Base-by-base conservation (phyloP, 2,113 vertebrate species). In the Phasianus colchicus region DNA sequence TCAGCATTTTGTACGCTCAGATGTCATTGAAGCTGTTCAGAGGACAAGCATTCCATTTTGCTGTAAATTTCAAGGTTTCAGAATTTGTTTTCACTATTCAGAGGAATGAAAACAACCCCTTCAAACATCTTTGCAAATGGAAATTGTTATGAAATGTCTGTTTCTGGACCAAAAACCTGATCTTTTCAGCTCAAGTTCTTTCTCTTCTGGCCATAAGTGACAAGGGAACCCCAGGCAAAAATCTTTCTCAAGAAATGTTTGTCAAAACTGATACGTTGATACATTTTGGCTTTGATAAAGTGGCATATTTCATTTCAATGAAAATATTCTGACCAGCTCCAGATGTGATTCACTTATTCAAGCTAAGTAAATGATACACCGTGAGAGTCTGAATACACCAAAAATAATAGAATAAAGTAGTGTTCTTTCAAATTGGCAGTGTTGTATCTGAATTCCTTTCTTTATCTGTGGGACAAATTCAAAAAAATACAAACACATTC, bases 201-300 rank as follows among this genome's bases (percentile, higher is more conserved):
- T 86, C 72, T 96, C 61, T 65, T 89, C 57, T 86, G 79, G 79
- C 78, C 20, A 2, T 67, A 92, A 92, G 75, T 79, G 88, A 93
- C 83, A 90, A 95, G 86, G 77, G 66, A 88, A 95, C 90, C 80
- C 77, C 45, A 75, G 93, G 88, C 93, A 93, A 92, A 94, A 91
- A 65, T 30, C 80, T 79, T 95, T 96, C 88, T 90, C 93, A 92
- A 95, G 83, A 90, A 91, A 92, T 84, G 63, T 90, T 91, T 96
- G 88, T 96, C 88, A 92, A 92, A 94, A 88, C 70, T 88, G 90
- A 79, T 96, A 93, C 75, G 92, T 92, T 94, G 88, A 95, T 95
- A 95, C 91, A 81, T 90, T 88, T 84, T 95, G 87, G 76, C 90
- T 95, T 95, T 96, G 85, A 96, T 94, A 89, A 97, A 90, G 91